A percentile compares a stretch with the other conserved stretches of the same genome.
Conservation (phyloP, 2,888 invertebrate species). For the Carpatolechia fugitivella region DNA sequence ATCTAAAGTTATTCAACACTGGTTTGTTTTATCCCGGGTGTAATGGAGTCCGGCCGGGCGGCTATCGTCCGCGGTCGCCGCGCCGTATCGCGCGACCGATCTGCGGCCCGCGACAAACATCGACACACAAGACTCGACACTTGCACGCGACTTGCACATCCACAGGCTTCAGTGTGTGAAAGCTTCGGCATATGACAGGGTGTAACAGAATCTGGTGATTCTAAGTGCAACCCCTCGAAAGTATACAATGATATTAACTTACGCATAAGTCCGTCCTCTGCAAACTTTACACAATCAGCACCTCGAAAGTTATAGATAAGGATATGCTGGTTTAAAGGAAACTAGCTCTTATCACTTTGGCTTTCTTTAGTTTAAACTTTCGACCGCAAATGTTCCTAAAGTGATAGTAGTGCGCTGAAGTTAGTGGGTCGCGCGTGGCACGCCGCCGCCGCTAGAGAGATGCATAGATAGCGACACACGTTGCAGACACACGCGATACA, state of each 20-base stretch:
- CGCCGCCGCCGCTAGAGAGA: too few relatives aligned
- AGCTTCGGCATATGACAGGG: neutral
- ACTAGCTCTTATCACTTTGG: too few relatives aligned
- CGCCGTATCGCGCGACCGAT: conserved; percentile 21
- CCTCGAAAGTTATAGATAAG: neutral
- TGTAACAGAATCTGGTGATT: neutral
- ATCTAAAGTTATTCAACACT: neutral
- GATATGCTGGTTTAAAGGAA: neutral
- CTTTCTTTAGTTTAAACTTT: too few relatives aligned
- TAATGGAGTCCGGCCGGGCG: neutral
- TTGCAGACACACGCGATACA: too few relatives aligned
- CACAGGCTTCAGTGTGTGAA: neutral
- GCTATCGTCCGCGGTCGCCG: neutral
- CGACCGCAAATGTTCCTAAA: too few relatives aligned
- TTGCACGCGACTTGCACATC: neutral
- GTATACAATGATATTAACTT: conserved; percentile 1
- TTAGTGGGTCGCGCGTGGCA: too few relatives aligned
- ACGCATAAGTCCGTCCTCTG: conserved; percentile 7
- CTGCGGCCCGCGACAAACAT: conserved; percentile 16
- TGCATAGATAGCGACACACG: too few relatives aligned
- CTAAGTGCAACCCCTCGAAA: neutral
- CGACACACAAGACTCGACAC: neutral
- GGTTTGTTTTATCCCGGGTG: neutral
- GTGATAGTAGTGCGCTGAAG: too few relatives aligned
- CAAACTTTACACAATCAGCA: conserved; percentile 8